Evolutionary conservation across 92 coral and sea anemone genomes (phyloP), one percentile per base, ranked within the genome.

Genomic region (Anthopleura xanthogrammica): DNA sequence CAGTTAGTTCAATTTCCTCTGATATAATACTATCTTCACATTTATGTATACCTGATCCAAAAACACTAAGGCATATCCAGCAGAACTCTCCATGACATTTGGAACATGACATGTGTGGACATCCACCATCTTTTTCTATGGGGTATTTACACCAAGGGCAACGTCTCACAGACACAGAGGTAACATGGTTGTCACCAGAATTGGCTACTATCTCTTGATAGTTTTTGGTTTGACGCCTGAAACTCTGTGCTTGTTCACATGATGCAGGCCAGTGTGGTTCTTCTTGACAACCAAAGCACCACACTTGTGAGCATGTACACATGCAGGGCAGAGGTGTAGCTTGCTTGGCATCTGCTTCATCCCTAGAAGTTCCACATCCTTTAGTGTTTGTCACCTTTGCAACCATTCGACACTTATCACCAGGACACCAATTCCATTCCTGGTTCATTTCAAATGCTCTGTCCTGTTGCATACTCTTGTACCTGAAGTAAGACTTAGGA

Each of bases 251-350:
- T 72, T 81, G 83, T 0, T 80, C 70, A 29, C 95, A 92, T 50
- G 90, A 80, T 14, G 95, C 95, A n/a, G 95, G 95, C 95, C 95
- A 92, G 75, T 92, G 95, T 8, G 95, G 91, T 40, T 83, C 93
- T 58, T 82, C 75, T 72, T 92, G 95, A 76, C 95, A 92, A 8
- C 65, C 85, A 65, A 89, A 92, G 62, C 95, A 92, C 95, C 95
- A 92, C 23, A 54, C 60, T 2, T 87, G 80, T 9, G 91, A 90
- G 74, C 95, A 92, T 2, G 40, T 40, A 72, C 95, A 92, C 76
- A 54, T 55, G 39, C 90, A 55, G 2, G 95, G 95, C 48, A 92
- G 52, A 17, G 82, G 22, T 29, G 78, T 40, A 36, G 13, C 19
- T 52, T 71, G n/a, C 40, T 81, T 14, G 58, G 29, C 17, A 41